Evolutionary conservation across 35 echinoderm and acorn worm genomes (phyloP), one percentile per base, ranked within the genome.

Genomic region (Ophioderma brevispina): DNA sequence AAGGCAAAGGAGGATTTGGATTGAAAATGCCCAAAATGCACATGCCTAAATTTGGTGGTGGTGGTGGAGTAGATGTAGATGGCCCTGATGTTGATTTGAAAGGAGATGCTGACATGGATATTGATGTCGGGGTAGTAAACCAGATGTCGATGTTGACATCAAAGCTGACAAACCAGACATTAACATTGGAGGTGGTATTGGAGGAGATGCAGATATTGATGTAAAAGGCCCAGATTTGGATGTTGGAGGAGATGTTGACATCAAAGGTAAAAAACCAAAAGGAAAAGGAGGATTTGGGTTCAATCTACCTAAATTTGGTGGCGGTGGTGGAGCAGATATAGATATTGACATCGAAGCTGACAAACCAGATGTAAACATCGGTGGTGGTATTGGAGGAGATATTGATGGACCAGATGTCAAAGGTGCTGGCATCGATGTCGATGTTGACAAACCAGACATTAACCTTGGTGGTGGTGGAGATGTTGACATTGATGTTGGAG

Each of bases 261-360:
- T 85, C 59, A 70, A 70, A 70, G 55, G 82, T 35, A 81, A 80
- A 78, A 80, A 89, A 75, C 49, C 87, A 4, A 39, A 89, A 81
- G 36, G n/a, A 21, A 84, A 49, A 84, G 81, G 81, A 55, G 87
- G 87, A 63, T 81, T 80, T 89, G 87, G 87, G 2, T 80, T 80
- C n/a, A 89, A 89, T 64, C 55, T 80, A 46, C 76, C 76, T 3
- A 55, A 38, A 37, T 85, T 85, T 37, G 70, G 34, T 36, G 91
- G 85, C 33, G 91, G 55, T 10, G 78, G 87, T 32, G 49, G 88
- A 43, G 4, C 80, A 82, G 55, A 76, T 40, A 25, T 70, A 64
- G 83, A 85, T 59, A 33, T 64, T 85, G 83, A 85, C 33, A 64
- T 85, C 36, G 36, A 63, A 31, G 83, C 33, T 35, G 83, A 36